Conservation (phyloP, 2,888 invertebrate species). For the Philhelius pedissequus region DNA sequence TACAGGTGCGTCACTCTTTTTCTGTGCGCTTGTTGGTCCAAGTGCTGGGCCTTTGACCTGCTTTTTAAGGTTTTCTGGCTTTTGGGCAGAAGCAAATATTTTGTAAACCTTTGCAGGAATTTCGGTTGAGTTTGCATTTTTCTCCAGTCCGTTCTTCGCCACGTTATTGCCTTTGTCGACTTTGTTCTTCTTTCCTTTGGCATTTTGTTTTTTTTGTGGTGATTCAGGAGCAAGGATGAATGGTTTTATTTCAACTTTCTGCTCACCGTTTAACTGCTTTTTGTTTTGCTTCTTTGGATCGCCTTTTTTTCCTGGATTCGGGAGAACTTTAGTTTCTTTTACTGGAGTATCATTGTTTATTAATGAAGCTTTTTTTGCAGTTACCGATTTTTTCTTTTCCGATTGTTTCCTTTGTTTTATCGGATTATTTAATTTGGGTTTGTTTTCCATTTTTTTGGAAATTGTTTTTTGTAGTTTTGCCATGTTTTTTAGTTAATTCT, state of each 20-base stretch:
- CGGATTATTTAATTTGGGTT: constrained; percentile 36
- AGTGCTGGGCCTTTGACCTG: not conserved
- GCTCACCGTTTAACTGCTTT: not conserved
- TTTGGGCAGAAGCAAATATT: not conserved
- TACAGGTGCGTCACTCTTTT: too few relatives aligned
- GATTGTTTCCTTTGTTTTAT: constrained; percentile 42
- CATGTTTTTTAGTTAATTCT: not conserved
- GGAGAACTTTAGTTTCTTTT: not conserved
- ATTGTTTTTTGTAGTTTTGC: constrained; percentile 52
- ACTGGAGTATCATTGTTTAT: constrained; percentile 14
- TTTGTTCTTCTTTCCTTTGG: not conserved
- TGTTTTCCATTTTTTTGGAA: constrained; percentile 45
- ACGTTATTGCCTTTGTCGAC: not conserved
- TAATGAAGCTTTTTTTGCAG: not conserved
- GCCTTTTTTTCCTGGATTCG: not conserved
- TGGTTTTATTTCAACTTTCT: not conserved
- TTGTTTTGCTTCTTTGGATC: not conserved
- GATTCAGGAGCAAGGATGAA: not conserved
- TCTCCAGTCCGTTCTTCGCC: not conserved
- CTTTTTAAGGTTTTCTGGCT: not conserved
- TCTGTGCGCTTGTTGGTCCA: not conserved
- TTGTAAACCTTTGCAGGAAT: not conserved
- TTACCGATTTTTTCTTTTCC: constrained; percentile 14
- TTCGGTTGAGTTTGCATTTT: not conserved
- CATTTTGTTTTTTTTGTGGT: not conserved